These are phyloP conservation scores for Hippolais icterina DNA, from an alignment of 2,113 vertebrate genomes.

Conservation along the genomic window DNA sequence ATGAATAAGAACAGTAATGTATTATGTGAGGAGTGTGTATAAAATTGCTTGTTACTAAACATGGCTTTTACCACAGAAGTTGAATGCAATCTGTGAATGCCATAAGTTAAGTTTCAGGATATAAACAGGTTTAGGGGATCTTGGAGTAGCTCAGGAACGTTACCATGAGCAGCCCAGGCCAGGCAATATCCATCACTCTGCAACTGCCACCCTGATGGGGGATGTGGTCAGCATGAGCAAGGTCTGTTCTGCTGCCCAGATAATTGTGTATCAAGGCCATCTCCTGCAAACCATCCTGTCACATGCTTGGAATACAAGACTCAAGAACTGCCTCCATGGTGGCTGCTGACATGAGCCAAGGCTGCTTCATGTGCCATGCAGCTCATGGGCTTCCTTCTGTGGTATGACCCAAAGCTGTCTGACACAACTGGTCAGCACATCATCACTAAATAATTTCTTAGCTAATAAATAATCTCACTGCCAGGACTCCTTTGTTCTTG, in stretches of 20 bases:
- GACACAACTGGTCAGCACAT: neutral
- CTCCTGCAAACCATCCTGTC: neutral
- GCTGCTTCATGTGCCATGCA: neutral
- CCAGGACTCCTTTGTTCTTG: neutral
- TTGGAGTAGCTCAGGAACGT: neutral
- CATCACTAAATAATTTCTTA: neutral
- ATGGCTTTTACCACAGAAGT: neutral
- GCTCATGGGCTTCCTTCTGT: neutral
- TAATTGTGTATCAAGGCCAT: neutral
- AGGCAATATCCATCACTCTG: neutral
- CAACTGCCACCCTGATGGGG: neutral
- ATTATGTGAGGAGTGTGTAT: neutral
- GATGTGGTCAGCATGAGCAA: neutral
- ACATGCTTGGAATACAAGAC: accelerated
- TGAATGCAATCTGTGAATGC: neutral
- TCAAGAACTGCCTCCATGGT: neutral
- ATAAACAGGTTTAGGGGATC: neutral
- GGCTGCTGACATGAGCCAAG: neutral
- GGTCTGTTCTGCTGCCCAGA: neutral
- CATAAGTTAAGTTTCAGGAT: neutral
- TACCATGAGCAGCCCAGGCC: neutral
- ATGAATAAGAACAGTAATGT: neutral
- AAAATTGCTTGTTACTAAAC: neutral
- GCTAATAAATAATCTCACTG: neutral
- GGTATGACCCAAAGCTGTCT: neutral